phyloP scores from a whole-genome alignment of 2,113 vertebrate species.

The Oceanites oceanicus region DNA sequence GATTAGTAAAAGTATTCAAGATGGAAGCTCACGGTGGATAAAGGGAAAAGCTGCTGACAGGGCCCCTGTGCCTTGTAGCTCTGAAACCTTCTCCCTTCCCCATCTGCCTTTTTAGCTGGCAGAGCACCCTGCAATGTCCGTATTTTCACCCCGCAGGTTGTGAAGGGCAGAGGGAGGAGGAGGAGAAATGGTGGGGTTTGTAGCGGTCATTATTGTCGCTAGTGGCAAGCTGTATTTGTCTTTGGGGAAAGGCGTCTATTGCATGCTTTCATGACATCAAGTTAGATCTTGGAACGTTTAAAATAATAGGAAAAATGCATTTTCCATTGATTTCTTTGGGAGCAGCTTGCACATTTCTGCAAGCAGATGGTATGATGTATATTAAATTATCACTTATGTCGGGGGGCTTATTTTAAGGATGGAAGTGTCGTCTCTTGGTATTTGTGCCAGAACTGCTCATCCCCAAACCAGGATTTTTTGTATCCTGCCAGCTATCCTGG shows the following conservation, averaged over 20 bases:
- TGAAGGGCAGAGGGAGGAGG: not conserved
- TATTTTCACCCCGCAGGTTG: not conserved
- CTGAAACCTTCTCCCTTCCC: not conserved
- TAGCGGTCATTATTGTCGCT: not conserved
- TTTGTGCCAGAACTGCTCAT: constrained; percentile 64
- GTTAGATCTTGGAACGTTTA: not conserved
- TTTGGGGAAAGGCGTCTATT: not conserved
- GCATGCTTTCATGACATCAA: not conserved
- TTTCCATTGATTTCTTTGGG: constrained; percentile 17
- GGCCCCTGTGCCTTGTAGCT: not conserved
- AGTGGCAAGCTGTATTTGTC: not conserved
- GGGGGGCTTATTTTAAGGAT: constrained; percentile 67
- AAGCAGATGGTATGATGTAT: constrained; percentile 66
- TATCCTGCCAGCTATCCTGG: not conserved
- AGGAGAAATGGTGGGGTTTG: not conserved
- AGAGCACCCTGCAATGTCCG: not conserved
- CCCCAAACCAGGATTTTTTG: constrained; percentile 43
- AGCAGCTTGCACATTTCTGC: constrained; percentile 47
- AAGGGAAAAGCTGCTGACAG: not conserved
- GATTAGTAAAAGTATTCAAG: not conserved
- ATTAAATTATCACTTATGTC: constrained; percentile 69
- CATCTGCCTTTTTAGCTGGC: not conserved
- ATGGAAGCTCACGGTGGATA: not conserved
- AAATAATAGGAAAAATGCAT: constrained; percentile 6
- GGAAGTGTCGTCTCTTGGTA: constrained; percentile 54